Conservation (phyloP, 2,797 vertebrate genomes). For the Podarcis lilfordi region DNA sequence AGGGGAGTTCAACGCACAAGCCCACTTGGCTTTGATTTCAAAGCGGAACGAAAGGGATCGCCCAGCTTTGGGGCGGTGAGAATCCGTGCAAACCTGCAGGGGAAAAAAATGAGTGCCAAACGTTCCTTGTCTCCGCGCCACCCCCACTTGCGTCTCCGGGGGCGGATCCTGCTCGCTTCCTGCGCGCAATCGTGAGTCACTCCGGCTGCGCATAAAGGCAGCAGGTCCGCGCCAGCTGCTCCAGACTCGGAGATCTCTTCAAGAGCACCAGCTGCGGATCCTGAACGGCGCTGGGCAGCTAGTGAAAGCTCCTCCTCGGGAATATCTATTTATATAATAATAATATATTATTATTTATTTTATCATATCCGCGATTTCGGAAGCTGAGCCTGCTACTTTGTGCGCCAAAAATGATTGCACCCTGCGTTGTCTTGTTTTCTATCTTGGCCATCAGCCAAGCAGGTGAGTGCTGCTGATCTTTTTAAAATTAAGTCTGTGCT, state of each 20-base stretch:
- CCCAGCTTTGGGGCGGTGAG: too few relatives aligned
- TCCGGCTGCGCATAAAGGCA: neutral
- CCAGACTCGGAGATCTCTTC: neutral
- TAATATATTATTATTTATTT: too few relatives aligned
- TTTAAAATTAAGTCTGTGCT: neutral
- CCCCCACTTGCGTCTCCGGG: too few relatives aligned
- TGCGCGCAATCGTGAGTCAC: too few relatives aligned
- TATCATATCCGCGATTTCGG: neutral
- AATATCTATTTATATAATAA: neutral
- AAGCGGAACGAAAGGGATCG: too few relatives aligned
- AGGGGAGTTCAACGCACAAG: too few relatives aligned
- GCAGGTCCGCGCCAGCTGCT: too few relatives aligned
- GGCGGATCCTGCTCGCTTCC: too few relatives aligned
- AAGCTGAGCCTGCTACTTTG: rapidly evolving
- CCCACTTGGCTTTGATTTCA: too few relatives aligned
- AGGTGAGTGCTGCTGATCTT: conserved; percentile 61
- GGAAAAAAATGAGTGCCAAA: too few relatives aligned
- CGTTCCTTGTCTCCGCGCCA: too few relatives aligned
- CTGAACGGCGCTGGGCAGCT: neutral
- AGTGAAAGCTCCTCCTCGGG: neutral
- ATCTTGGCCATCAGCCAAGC: conserved; percentile 53
- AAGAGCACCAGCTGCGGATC: neutral
- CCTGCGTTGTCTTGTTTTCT: conserved; percentile 48
- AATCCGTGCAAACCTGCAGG: too few relatives aligned
- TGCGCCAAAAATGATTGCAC: conserved; percentile 22